phyloP scores from a whole-genome alignment of 2,797 vertebrate genomes.

The Buphagus erythrorhynchus region DNA sequence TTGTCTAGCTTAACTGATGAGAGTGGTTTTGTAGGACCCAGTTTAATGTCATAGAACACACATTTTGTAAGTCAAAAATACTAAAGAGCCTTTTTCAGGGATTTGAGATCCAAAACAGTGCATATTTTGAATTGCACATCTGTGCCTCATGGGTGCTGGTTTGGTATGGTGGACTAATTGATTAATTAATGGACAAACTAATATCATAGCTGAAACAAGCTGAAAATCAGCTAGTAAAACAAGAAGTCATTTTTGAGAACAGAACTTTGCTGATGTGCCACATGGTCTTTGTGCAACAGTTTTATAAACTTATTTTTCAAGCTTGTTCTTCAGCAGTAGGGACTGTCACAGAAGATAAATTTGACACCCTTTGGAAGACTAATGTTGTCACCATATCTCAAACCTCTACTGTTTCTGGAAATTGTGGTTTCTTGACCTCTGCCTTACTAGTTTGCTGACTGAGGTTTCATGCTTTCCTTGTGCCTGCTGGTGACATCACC shows the following conservation, averaged over 20 bases:
- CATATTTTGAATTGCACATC: background rate
- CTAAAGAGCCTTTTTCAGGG: background rate
- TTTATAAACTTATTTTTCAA: background rate
- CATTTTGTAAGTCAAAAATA: background rate
- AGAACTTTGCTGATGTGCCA: rapidly evolving
- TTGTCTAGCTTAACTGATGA: background rate
- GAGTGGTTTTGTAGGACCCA: background rate
- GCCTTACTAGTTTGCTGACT: background rate
- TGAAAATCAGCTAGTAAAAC: background rate
- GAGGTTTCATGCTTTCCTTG: background rate
- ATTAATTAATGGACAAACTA: background rate
- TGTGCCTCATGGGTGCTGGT: background rate
- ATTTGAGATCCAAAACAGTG: background rate
- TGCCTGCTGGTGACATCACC: background rate
- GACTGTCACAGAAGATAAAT: background rate
- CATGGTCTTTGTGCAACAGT: background rate
- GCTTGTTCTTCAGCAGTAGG: background rate
- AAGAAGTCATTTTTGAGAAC: background rate
- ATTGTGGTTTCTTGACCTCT: background rate
- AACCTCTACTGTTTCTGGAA: background rate
- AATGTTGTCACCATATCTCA: background rate
- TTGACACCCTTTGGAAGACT: background rate
- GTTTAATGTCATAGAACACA: background rate
- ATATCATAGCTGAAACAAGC: background rate
- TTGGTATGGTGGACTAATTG: background rate